Conservation (phyloP, 2,113 vertebrate species). For the Vanacampus margaritifer region DNA sequence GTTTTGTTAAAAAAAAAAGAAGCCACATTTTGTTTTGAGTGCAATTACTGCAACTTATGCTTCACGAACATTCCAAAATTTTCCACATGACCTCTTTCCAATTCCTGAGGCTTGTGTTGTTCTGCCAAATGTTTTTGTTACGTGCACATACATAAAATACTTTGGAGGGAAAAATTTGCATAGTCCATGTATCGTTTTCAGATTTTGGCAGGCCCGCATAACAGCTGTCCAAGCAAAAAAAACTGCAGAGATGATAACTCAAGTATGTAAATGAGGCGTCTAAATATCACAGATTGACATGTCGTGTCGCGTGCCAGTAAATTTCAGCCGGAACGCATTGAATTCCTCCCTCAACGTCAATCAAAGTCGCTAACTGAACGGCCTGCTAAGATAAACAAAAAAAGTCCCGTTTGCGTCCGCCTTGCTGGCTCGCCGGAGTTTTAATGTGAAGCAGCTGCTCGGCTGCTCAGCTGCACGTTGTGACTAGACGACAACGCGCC, state of each 20-base stretch:
- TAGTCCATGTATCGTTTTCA: slow-evolving; percentile 18
- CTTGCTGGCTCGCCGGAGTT: slow-evolving; percentile 14
- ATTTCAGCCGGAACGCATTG: background rate
- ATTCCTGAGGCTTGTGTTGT: slow-evolving; percentile 31
- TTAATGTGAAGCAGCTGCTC: slow-evolving; percentile 67
- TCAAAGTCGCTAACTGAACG: slow-evolving; percentile 36
- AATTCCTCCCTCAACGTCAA: background rate
- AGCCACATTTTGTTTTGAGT: background rate
- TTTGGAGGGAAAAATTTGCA: slow-evolving; percentile 5
- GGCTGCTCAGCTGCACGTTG: slow-evolving; percentile 21
- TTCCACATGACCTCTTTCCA: slow-evolving; percentile 14
- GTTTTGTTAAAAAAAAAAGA: slow-evolving; percentile 2
- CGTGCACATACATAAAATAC: slow-evolving; percentile 6
- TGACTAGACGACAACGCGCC: slow-evolving; percentile 27
- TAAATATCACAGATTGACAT: background rate
- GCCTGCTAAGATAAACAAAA: slow-evolving; percentile 37
- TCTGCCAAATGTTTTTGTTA: slow-evolving; percentile 29
- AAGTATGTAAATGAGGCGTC: background rate
- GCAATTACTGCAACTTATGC: slow-evolving; percentile 52
- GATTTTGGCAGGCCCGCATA: slow-evolving; percentile 7
- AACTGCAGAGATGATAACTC: background rate
- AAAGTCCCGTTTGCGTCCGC: slow-evolving; percentile 22
- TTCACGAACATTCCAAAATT: slow-evolving; percentile 52
- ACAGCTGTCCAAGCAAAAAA: slow-evolving; percentile 6
- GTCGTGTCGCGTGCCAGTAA: background rate